Conservation (phyloP, 2,797 vertebrate genomes). For the Heteromormyrus szaboi region DNA sequence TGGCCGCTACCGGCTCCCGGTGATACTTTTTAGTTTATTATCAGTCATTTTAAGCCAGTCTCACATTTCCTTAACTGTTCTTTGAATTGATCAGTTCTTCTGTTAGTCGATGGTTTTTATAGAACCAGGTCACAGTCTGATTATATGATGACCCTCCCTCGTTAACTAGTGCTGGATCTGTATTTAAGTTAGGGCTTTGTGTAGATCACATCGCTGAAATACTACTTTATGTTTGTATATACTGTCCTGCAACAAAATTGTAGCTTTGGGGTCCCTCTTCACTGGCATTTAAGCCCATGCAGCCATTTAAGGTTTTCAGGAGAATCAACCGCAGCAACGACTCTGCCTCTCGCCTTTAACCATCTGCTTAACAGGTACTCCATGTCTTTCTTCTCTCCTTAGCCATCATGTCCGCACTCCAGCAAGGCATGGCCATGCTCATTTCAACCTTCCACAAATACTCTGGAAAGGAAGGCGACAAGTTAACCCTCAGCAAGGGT, state of each 20-base stretch:
- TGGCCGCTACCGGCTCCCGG: not conserved
- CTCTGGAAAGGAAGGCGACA: constrained; percentile 37
- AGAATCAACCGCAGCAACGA: not conserved
- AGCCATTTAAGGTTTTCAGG: not conserved
- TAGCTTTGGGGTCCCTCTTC: not conserved
- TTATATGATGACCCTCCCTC: not conserved
- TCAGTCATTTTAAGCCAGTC: not conserved
- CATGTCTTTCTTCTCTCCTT: not conserved
- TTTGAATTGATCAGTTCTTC: not conserved
- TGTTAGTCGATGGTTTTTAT: not conserved
- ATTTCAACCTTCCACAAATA: constrained; percentile 34
- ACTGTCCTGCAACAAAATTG: not conserved
- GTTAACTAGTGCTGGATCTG: not conserved
- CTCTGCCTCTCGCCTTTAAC: not conserved
- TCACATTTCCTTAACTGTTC: not conserved
- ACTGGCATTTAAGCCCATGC: not conserved
- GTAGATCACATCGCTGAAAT: not conserved
- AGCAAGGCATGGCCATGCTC: rapidly evolving
- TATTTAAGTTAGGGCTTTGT: not conserved
- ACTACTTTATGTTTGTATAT: not conserved
- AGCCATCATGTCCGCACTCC: not conserved
- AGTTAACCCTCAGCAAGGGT: constrained; percentile 7
- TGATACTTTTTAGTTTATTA: not conserved
- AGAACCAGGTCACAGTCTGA: not conserved
- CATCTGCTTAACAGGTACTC: not conserved